These are phyloP conservation scores for Palythoa heliodiscus DNA, from an alignment of 92 coral and sea anemone species.

Conservation along the genomic window DNA sequence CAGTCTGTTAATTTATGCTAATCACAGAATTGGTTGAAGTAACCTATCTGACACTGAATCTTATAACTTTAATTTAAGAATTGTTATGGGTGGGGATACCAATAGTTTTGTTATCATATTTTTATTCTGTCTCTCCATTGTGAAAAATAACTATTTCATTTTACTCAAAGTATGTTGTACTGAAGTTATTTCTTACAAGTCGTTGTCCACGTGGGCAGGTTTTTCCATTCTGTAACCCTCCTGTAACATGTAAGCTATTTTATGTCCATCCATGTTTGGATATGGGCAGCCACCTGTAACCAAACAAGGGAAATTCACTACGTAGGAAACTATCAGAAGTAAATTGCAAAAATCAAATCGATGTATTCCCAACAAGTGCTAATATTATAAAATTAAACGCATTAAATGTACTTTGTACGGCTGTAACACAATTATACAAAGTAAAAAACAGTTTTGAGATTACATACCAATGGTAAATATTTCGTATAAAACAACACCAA, in stretches of 20 bases:
- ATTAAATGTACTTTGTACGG: not conserved
- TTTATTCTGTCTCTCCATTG: not conserved
- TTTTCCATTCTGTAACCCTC: constrained; percentile 80
- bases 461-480: constrained; percentile 41
- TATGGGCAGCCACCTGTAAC: constrained; percentile 75
- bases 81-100: too few species aligned
- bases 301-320: not conserved
- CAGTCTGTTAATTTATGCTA: too few species aligned
- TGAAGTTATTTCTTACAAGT: constrained; percentile 56
- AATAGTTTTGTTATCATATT: too few species aligned
- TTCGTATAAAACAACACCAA: constrained; percentile 37
- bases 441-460: too few species aligned
- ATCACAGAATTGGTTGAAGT: too few species aligned
- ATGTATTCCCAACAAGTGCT: not conserved
- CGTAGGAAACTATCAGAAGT: not conserved
- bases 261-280: constrained; percentile 58
- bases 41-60: too few species aligned
- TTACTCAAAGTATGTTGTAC: not conserved
- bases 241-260: constrained; percentile 56
- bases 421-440: not conserved
- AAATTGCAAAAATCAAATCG: not conserved
- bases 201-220: constrained; percentile 77
- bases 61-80: too few species aligned
- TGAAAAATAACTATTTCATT: not conserved
- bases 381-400: too few species aligned